Conservation (phyloP, 2,888 invertebrate genomes). For the Arrhopalites spinosus region DNA sequence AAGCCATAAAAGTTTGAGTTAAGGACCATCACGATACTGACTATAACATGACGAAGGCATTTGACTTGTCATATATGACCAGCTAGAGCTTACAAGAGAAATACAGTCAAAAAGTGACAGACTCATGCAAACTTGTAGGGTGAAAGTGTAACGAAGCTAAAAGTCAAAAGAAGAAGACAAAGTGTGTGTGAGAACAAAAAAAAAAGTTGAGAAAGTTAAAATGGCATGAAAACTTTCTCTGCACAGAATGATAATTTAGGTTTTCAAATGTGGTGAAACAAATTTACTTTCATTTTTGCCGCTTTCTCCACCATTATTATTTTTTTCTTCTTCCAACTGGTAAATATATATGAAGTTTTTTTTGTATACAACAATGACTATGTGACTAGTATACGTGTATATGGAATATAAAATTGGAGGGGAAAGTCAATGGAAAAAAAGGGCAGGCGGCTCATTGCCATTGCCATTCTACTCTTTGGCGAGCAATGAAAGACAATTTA, state of each 20-base stretch:
- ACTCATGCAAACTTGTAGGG: background rate
- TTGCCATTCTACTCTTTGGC: constrained; percentile 15
- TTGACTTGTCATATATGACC: background rate
- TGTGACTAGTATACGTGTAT: background rate
- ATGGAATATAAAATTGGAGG: background rate
- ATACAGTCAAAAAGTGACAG: background rate
- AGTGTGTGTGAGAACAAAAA: background rate
- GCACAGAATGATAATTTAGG: constrained; percentile 34
- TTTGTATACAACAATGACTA: background rate
- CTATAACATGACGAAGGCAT: background rate
- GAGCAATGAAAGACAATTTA: constrained; percentile 34
- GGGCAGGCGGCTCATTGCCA: constrained; percentile 22
- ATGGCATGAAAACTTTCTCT: constrained; percentile 32
- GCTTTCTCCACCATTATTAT: constrained; percentile 8
- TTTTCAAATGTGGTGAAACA: constrained; percentile 37
- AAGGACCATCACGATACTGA: background rate
- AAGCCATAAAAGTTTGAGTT: background rate
- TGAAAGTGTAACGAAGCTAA: background rate
- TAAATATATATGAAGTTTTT: background rate
- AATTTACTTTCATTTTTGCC: constrained; percentile 25
- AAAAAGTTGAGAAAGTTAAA: constrained; percentile 31
- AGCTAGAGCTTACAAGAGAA: background rate
- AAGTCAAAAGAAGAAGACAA: background rate
- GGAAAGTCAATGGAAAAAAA: background rate
- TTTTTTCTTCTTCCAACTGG: constrained; percentile 10